Percentiles rank a stretch among this genome's conserved stretches.
These are phyloP conservation scores for Agelaius phoeniceus DNA, from an alignment of 2,113 vertebrate genomes.

Conservation along the genomic window DNA sequence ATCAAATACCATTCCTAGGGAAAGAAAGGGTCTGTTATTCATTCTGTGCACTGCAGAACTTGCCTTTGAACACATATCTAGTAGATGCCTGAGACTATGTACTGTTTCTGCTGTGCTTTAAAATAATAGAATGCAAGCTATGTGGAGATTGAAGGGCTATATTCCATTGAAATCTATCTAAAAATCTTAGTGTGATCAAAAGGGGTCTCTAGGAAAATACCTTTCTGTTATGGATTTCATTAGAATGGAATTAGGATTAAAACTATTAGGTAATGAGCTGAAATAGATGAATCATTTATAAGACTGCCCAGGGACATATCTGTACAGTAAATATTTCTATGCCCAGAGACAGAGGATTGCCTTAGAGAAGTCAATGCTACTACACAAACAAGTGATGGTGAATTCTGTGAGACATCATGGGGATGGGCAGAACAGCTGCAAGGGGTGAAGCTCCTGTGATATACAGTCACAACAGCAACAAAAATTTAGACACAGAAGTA, in stretches of 20 bases:
- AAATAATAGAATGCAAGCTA: not conserved
- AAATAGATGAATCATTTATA: not conserved
- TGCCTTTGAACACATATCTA: not conserved
- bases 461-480: not conserved
- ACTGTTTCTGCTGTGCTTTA: not conserved
- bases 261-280: not conserved
- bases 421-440: not conserved
- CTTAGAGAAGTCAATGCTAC: not conserved
- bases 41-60: not conserved
- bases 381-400: not conserved
- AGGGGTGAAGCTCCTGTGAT: not conserved
- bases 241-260: not conserved
- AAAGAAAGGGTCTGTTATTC: not conserved
- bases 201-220: not conserved
- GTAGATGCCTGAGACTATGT: not conserved
- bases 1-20: conserved; percentile 76
- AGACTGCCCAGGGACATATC: not conserved
- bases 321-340: not conserved
- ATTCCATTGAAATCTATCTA: not conserved
- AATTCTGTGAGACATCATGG: not conserved
- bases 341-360: not conserved
- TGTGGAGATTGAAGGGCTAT: not conserved
- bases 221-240: not conserved
- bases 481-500: not conserved
- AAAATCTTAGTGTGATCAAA: not conserved